Evolutionary conservation across 2,113 vertebrate species (phyloP).

Genomic region (Cranoglanis bouderius): DNA sequence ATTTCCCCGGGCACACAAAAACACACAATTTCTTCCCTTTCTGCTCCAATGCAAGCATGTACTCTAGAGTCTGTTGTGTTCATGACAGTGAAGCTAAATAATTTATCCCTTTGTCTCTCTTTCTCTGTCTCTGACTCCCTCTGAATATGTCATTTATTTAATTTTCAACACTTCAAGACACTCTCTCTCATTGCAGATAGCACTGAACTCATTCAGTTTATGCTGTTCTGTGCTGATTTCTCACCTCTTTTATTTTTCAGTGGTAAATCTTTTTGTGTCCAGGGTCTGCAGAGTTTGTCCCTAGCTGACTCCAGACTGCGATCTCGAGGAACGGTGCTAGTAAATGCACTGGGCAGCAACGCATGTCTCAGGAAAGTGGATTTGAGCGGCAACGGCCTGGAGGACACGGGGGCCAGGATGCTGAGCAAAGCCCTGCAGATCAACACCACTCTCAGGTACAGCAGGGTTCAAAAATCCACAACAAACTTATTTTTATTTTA

Average conservation of each 20-base stretch:
- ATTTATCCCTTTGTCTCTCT: constrained; percentile 50
- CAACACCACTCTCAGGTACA: constrained; percentile 85
- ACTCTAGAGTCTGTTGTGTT: constrained; percentile 40
- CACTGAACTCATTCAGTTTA: background rate
- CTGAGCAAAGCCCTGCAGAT: constrained; percentile 89
- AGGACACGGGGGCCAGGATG: constrained; percentile 89
- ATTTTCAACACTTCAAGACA: background rate
- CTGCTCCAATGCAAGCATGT: background rate
- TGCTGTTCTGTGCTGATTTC: background rate
- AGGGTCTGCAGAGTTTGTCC: constrained; percentile 85
- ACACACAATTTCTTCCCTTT: constrained; percentile 13
- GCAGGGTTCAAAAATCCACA: background rate
- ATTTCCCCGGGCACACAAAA: constrained; percentile 35
- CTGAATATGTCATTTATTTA: constrained; percentile 4
- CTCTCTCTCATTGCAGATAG: constrained; percentile 1
- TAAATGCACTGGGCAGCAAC: constrained; percentile 88
- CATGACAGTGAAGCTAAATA: constrained; percentile 50
- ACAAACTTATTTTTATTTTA: background rate
- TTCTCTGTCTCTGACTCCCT: constrained; percentile 8
- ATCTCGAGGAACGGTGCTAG: constrained; percentile 82
- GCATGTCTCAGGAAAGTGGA: constrained; percentile 84
- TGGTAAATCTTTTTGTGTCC: background rate
- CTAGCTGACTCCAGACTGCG: constrained; percentile 85
- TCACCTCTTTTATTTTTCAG: background rate
- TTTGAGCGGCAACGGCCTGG: constrained; percentile 87